Conservation (phyloP, 2,797 vertebrate species). For the Leuciscus waleckii region DNA sequence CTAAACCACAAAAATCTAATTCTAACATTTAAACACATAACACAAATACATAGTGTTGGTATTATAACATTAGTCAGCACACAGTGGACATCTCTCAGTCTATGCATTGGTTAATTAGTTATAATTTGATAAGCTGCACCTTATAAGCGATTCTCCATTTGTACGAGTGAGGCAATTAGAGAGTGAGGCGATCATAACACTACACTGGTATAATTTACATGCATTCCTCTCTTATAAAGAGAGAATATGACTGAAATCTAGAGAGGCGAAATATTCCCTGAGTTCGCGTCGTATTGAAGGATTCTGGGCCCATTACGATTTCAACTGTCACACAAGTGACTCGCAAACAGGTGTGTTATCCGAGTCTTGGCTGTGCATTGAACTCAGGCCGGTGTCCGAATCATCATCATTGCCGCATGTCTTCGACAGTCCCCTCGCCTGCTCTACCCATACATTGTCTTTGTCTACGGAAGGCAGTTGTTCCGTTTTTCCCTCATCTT, state of each 20-base stretch:
- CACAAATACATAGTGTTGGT: constrained; percentile 27
- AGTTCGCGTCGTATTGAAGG: constrained; percentile 23
- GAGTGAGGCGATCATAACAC: constrained; percentile 32
- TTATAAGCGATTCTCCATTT: constrained; percentile 41
- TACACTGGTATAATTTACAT: constrained; percentile 33
- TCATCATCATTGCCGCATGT: constrained; percentile 89
- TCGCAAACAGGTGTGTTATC: constrained; percentile 91
- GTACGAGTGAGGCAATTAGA: constrained; percentile 25
- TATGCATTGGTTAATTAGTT: constrained; percentile 49
- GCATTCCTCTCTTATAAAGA: constrained; percentile 38
- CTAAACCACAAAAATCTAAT: constrained; percentile 18
- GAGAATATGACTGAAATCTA: constrained; percentile 21
- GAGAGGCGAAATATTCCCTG: constrained; percentile 64
- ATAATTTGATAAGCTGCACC: constrained; percentile 42
- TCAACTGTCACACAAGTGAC: constrained; percentile 84
- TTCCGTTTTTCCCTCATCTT: constrained; percentile 57
- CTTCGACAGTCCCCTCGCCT: constrained; percentile 82
- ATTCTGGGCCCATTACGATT: not conserved
- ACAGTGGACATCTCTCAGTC: constrained; percentile 41
- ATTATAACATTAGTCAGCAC: constrained; percentile 18
- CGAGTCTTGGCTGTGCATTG: constrained; percentile 99
- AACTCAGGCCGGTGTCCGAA: constrained; percentile 96
- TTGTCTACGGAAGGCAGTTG: constrained; percentile 62
- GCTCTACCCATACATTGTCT: constrained; percentile 81
- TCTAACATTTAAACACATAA: not conserved